phyloP scores from a whole-genome alignment of 2,113 vertebrate species.

The Podilymbus podiceps region DNA sequence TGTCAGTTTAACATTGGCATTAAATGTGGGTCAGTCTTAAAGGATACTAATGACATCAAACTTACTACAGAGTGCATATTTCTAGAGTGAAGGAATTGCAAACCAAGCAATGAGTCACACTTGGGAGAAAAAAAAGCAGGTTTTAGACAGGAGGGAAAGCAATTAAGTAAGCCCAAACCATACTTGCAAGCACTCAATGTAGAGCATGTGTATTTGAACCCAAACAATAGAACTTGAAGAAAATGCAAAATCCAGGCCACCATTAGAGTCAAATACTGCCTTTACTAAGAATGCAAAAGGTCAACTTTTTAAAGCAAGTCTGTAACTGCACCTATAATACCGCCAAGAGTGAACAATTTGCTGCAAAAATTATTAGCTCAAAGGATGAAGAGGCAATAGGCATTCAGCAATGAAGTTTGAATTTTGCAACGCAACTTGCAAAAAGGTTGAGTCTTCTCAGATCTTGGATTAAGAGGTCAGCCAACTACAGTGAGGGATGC shows the following conservation, averaged over 20 bases:
- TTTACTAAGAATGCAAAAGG: neutral
- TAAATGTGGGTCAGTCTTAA: neutral
- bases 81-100: neutral
- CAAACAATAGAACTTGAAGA: neutral
- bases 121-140: neutral
- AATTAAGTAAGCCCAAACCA: neutral
- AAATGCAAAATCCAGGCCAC: neutral
- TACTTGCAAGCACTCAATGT: neutral
- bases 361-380: neutral
- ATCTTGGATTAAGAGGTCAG: neutral
- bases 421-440: neutral
- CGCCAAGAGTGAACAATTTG: neutral
- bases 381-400: neutral
- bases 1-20: neutral
- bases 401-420: neutral
- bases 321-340: neutral
- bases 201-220: rapidly evolving
- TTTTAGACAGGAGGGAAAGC: neutral
- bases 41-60: neutral
- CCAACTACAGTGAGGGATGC: neutral
- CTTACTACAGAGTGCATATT: neutral
- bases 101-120: neutral
- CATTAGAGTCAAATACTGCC: neutral
- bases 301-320: neutral
- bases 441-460: neutral